Base-by-base conservation (phyloP, 2,113 vertebrate genomes). In the Sander vitreus region DNA sequence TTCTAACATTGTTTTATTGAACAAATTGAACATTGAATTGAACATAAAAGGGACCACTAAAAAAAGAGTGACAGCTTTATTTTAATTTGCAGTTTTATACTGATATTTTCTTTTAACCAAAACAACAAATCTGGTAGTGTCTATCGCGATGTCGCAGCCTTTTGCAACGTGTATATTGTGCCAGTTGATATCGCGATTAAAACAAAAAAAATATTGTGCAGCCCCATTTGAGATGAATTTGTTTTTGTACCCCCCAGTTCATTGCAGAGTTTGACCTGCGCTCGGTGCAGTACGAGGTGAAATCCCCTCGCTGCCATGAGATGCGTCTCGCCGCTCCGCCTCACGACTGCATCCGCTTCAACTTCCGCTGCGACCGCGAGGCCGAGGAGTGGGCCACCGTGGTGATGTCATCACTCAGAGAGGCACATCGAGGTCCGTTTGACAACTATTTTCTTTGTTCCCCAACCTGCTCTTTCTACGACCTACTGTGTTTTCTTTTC, bases 311-410 rank as follows among this genome's bases (percentile, higher is more conserved):
- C 6, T 95, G 95, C 83, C 97, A 97, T 0, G 95, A 97, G 89
- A 94, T 97, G 91, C 83, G 68, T 0, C 85, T 95, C 0, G 86
- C 76, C 0, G 85, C 93, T 6, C 93, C 95, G 0, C 91, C 94
- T 0, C 92, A 95, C 0, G 93, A 95, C 84, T 94, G 94, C 60
- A 69, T 96, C 78, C 85, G 92, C 66, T 95, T 96, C 59, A 94
- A 91, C 88, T 97, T 97, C 67, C 94, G 96, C 77, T 96, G 96
- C 1, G 96, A 97, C 89, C 94, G 93, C 5, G 97, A 97, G 75
- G 97, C 96, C 0, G 96, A 97, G 91, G 95, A 95, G 81, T 97
- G 96, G 96, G 96, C 96, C 84, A 97, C 96, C 0, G 95, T 96
- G 60, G 89, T 97, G 60, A 96, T 95, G 93, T 97, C 96, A 14